Base-by-base conservation (phyloP, 2,797 vertebrate species). In the Liasis olivaceus region DNA sequence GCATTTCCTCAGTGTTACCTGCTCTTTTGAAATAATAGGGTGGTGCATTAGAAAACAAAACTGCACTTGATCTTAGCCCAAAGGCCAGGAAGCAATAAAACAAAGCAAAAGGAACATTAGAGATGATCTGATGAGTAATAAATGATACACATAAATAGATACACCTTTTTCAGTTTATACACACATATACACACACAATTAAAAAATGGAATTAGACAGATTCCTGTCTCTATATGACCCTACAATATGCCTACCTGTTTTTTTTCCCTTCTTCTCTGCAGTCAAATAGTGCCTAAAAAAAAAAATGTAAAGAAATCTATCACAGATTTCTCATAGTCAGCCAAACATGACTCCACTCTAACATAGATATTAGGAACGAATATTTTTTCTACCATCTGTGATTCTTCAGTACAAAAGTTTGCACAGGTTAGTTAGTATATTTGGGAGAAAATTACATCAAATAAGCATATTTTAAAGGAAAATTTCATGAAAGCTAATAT, bases 31-130 rank as follows among this genome's bases (percentile, higher is more conserved):
- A 94, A 69, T 66, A 91, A 88, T 72, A 92, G 91, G 84, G 90
- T 9, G 92, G 96, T 94, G 93, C 94, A 64, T 92, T 92, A 85
- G 94, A 96, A 95, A 93, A 95, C 96, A 96, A 93, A 91, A 94
- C 72, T 81, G 11, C 9, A 12, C 3, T 66, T n/a, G 11, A 81
- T 47, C 36, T 81, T 47, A 81, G 72, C 17, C 20, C 36, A 77
- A 77, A 77, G 1, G 31, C 69, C 69, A 77, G 31, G 31, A 77
- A 77, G 31, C 17, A 24, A 47, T 81, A 47, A 81, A 81, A 81
- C 72, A 81, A 81, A 81, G 72, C 20, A 81, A 81, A 81, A 47
- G 20, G 36, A 81, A 47, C 9, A 24, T 47, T 81, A 81, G 47
- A 60, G 91, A 28, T 89, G 59, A 60, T 91, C 26, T 62, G 91